Evolutionary conservation across 1,140 invertebrate species (phyloP).

Genomic region (Papilio helenus): DNA sequence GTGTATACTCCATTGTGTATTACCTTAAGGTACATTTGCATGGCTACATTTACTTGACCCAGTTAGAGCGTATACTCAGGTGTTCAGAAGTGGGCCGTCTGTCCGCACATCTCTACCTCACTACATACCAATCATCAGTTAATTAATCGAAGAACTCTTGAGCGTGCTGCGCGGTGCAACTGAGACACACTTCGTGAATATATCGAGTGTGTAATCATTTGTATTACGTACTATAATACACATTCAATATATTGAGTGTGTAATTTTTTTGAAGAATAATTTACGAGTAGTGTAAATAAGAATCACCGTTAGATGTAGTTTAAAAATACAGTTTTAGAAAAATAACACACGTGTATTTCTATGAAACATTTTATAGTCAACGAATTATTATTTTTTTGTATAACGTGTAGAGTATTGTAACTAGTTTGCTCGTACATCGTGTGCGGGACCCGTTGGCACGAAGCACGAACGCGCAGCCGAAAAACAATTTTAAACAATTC

Average conservation of each 20-base stretch:
- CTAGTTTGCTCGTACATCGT: constrained; percentile 20
- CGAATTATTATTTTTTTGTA: neutral
- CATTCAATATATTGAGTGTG: neutral
- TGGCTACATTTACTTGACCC: constrained; percentile 21
- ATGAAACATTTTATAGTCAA: constrained; percentile 1
- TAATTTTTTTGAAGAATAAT: neutral
- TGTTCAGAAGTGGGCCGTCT: constrained; percentile 10
- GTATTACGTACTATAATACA: neutral
- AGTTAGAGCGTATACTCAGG: constrained; percentile 18
- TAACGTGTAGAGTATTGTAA: neutral
- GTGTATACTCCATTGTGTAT: neutral
- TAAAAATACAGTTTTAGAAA: neutral
- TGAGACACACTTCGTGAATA: constrained; percentile 11
- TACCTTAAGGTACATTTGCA: constrained; percentile 10
- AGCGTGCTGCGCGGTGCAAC: constrained; percentile 12
- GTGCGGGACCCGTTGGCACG: constrained; percentile 21
- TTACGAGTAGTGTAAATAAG: no score
- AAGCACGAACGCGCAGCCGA: constrained; percentile 28
- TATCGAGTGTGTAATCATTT: neutral
- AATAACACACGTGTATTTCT: neutral
- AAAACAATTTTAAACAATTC: constrained; percentile 48
- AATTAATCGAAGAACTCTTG: constrained; percentile 50
- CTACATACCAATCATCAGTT: constrained; percentile 54
- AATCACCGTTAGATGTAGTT: neutral
- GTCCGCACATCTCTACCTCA: constrained; percentile 4